These are phyloP conservation scores for Pocillopora grandis DNA, from an alignment of 92 coral and sea anemone genomes.

Conservation along the genomic window DNA sequence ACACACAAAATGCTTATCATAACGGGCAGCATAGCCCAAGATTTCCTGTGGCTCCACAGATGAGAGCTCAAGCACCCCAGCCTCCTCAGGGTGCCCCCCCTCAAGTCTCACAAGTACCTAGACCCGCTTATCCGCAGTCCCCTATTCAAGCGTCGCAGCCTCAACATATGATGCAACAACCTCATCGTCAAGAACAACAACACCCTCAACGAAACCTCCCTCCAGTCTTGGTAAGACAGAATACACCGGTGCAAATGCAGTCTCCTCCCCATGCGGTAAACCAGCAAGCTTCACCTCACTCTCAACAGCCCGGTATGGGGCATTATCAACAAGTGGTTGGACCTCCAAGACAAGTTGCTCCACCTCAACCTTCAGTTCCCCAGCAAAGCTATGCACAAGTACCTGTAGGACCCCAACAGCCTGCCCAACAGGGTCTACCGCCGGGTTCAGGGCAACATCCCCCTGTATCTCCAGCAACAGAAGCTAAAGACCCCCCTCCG, in stretches of 20 bases:
- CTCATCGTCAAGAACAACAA: slow-evolving; percentile 40
- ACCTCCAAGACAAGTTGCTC: slow-evolving; percentile 20
- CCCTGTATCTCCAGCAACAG: slow-evolving; percentile 19
- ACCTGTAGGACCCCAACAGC: slow-evolving; percentile 22
- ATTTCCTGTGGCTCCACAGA: slow-evolving; percentile 26
- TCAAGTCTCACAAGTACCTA: slow-evolving; percentile 24
- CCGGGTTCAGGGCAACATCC: slow-evolving; percentile 26
- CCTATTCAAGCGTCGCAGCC: slow-evolving; percentile 20
- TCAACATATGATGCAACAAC: slow-evolving; percentile 38
- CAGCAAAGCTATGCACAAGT: slow-evolving; percentile 12
- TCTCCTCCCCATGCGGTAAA: slow-evolving; percentile 25
- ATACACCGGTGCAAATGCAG: slow-evolving; percentile 23
- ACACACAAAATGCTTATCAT: slow-evolving; percentile 20
- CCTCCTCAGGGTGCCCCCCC: slow-evolving; percentile 21
- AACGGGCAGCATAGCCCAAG: slow-evolving; percentile 38
- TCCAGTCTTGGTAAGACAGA: slow-evolving; percentile 28
- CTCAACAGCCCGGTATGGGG: slow-evolving; percentile 15
- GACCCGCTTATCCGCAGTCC: slow-evolving; percentile 31
- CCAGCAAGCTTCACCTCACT: slow-evolving; percentile 7
- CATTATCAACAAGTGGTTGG: slow-evolving; percentile 24
- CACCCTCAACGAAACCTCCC: slow-evolving; percentile 25
- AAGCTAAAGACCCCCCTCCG: slow-evolving; percentile 65
- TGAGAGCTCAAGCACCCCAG: slow-evolving; percentile 20
- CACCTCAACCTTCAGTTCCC: slow-evolving; percentile 23
- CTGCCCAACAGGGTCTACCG: slow-evolving; percentile 7